Percentiles rank a stretch among this genome's conserved stretches.
Evolutionary conservation across 2,797 vertebrate genomes (phyloP).

Genomic region (Novumbra hubbsi): DNA sequence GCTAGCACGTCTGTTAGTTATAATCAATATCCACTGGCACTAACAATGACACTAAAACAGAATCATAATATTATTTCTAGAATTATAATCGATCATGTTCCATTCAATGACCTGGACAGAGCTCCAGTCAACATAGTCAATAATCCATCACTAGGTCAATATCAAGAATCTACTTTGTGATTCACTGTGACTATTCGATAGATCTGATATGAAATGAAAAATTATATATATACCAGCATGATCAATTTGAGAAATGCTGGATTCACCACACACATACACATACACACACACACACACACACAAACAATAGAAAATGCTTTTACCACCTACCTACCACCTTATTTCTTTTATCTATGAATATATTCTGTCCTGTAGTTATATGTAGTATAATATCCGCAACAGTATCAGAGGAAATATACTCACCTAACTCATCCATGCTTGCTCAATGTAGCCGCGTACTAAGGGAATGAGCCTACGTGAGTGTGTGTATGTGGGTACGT

Average conservation of each 20-base stretch:
- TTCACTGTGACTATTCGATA: background rate
- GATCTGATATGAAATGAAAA: background rate
- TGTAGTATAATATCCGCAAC: background rate
- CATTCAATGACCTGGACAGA: too few relatives aligned
- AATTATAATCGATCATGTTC: too few relatives aligned
- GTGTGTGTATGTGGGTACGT: background rate
- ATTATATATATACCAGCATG: background rate
- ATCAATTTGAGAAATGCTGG: too few relatives aligned
- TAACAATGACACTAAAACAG: background rate
- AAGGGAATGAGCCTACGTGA: constrained; percentile 17
- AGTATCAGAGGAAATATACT: constrained; percentile 32
- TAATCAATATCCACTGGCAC: background rate
- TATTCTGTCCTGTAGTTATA: background rate
- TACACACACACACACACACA: background rate
- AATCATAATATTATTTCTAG: background rate
- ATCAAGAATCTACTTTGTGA: background rate
- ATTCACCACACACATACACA: background rate
- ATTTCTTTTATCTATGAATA: background rate
- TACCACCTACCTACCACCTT: background rate
- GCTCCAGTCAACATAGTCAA: background rate
- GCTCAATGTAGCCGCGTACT: constrained; percentile 6
- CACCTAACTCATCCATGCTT: constrained; percentile 74
- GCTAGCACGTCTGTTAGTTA: background rate
- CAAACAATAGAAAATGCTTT: background rate
- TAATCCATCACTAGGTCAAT: background rate